phyloP scores from a whole-genome alignment of 1,140 invertebrate species.

The Caenorhabditis latens region DNA sequence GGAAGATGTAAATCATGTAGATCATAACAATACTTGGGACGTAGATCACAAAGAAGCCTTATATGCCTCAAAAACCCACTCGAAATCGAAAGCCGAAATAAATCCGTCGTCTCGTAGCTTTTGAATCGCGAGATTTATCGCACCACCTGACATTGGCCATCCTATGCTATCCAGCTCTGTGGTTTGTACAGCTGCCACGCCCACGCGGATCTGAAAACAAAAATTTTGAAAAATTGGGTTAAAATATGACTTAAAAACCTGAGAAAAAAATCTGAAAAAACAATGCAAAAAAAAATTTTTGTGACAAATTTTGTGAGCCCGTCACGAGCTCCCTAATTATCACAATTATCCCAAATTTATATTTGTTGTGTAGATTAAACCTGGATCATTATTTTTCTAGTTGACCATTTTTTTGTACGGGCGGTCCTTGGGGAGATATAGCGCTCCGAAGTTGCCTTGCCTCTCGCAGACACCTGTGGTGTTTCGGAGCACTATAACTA shows the following conservation, averaged over 20 bases:
- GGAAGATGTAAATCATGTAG: not conserved
- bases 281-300: no score
- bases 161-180: slow-evolving; percentile 18
- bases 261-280: not conserved
- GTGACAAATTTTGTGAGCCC: no score
- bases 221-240: not conserved
- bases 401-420: no score
- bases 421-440: no score
- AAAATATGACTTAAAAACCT: no score
- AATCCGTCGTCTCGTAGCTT: slow-evolving; percentile 46
- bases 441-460: no score
- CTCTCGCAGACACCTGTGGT: no score
- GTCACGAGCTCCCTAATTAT: no score
- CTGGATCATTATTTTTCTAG: no score
- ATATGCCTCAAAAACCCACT: not conserved
- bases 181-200: not conserved
- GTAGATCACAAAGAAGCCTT: not conserved
- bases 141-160: slow-evolving; percentile 40
- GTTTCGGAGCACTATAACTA: no score
- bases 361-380: no score
- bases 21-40: not conserved
- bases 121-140: slow-evolving; percentile 33
- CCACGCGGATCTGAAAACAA: slow-evolving; percentile 16
- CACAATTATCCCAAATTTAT: no score
- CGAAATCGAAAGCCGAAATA: slow-evolving; percentile 26